These are phyloP conservation scores for Deladenus siricidicola DNA, from an alignment of 2,888 invertebrate species.

Conservation along the genomic window DNA sequence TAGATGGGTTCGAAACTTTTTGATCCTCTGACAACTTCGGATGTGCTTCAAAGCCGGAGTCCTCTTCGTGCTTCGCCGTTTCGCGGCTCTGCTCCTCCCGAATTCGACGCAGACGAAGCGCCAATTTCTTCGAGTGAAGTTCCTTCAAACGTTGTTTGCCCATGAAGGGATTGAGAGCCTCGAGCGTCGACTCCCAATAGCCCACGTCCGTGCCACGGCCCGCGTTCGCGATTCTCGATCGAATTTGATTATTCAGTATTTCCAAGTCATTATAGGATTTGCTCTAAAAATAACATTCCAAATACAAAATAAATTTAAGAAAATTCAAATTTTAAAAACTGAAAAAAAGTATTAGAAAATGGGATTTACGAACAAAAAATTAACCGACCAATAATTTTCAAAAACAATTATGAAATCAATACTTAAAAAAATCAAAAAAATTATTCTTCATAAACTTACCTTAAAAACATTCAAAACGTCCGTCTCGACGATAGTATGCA, in stretches of 20 bases:
- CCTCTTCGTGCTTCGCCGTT: constrained; percentile 31
- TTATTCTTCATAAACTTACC: no score
- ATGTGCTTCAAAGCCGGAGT: no score
- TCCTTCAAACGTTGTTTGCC: constrained; percentile 75
- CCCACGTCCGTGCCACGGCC: constrained; percentile 85
- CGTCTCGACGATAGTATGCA: constrained; percentile 80
- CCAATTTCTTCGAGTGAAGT: constrained; percentile 79
- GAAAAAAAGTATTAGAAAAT: no score
- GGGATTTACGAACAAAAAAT: no score
- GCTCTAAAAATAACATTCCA: constrained; percentile 58
- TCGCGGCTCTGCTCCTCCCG: constrained; percentile 64
- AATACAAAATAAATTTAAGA: not conserved
- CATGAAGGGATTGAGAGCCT: constrained; percentile 68
- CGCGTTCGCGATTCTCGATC: constrained; percentile 73
- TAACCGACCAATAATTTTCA: no score
- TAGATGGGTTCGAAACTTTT: no score
- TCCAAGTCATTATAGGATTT: constrained; percentile 80
- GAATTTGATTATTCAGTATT: constrained; percentile 72
- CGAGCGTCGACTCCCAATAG: constrained; percentile 92
- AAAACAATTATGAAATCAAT: no score
- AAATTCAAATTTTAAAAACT: not conserved
- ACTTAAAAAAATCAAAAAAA: no score
- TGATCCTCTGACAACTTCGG: no score
- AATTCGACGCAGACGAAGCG: constrained; percentile 76
- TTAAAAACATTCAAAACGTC: constrained; percentile 84